Evolutionary conservation across 2,797 vertebrate species (phyloP), one percentile per base, ranked within the genome.

Genomic region (Arnoldichthys spilopterus): DNA sequence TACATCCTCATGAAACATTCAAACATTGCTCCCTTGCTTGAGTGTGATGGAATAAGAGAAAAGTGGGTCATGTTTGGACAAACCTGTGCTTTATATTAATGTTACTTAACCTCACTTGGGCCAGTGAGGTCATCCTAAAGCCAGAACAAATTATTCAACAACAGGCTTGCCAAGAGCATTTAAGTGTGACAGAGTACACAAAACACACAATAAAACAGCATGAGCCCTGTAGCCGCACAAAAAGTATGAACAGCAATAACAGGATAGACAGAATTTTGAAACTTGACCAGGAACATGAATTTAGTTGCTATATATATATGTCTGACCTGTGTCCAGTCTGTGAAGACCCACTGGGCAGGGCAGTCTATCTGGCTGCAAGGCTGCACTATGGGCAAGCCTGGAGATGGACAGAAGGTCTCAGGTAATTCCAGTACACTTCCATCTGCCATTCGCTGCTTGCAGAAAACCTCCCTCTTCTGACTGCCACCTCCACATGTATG

Each of bases 381-480:
- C 86, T 95, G 93, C 58, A 95, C 92, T 79, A 84, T 91, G 24
- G 79, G 1, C 0, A 90, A 94, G 62, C 84, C 94, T 3, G 83
- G 86, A 18, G 87, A 73, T 1, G 94, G 91, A 81, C 97, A 98
- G 87, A 97, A 97, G 0, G 95, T 94, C 74, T 98, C 96, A 0
- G 96, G 96, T 78, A 98, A 88, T 75, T 97, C 96, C 76, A 97
- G 82, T 56, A 96, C 87, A 79, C 96, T 98, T 72, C 98, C 97
- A 63, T 98, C 97, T 7, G 97, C 95, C 86, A 96, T 89, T 3
- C 91, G 93, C 86, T 99, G 97, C 89, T 97, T 98, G 87, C 98
- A 99, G 78, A 94, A 56, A 7, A 91, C 87, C 12, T 93, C 91
- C 20, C 96, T 92, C 72, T 77, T 94, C 89, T 95, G 95, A 79